Percentiles rank a stretch among this genome's conserved stretches.
Conservation (phyloP, 1,140 invertebrate species). For the Nephotettix cincticeps region DNA sequence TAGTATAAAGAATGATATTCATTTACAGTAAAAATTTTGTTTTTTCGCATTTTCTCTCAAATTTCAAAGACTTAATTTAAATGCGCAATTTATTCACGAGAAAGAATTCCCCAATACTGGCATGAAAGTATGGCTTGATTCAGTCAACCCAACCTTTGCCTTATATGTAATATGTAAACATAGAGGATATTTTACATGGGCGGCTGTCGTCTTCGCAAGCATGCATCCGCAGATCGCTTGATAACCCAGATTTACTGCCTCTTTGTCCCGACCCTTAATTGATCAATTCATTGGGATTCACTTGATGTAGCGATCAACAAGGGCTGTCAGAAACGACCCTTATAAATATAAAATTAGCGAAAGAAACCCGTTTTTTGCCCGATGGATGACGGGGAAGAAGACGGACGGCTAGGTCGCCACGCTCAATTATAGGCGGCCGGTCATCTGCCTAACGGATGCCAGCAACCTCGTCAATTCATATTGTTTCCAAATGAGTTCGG, state of each 20-base stretch:
- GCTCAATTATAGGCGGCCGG: conserved; percentile 1
- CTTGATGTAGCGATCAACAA: conserved; percentile 21
- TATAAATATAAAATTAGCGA: conserved; percentile 21
- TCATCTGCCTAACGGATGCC: conserved; percentile 19
- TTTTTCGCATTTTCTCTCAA: no score
- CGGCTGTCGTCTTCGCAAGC: no score
- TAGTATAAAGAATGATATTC: no score
- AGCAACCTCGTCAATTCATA: conserved; percentile 1
- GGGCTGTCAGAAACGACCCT: conserved; percentile 18
- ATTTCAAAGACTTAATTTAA: no score
- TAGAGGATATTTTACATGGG: no score
- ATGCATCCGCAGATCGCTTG: not conserved
- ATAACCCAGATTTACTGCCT: conserved; percentile 6
- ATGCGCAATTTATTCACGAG: no score
- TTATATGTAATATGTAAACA: no score
- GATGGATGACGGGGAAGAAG: not conserved
- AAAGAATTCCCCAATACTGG: no score
- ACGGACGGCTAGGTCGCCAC: not conserved
- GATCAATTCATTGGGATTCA: conserved; percentile 18
- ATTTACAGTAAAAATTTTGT: no score
- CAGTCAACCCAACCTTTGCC: no score
- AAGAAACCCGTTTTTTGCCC: conserved; percentile 21
- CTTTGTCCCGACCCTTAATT: conserved; percentile 2
- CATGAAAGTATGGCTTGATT: no score
- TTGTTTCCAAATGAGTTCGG: conserved; percentile 17